A percentile compares a stretch with the other conserved stretches of the same genome.
Evolutionary conservation across 2,888 invertebrate species (phyloP).

Genomic region (Cosmia pyralina): DNA sequence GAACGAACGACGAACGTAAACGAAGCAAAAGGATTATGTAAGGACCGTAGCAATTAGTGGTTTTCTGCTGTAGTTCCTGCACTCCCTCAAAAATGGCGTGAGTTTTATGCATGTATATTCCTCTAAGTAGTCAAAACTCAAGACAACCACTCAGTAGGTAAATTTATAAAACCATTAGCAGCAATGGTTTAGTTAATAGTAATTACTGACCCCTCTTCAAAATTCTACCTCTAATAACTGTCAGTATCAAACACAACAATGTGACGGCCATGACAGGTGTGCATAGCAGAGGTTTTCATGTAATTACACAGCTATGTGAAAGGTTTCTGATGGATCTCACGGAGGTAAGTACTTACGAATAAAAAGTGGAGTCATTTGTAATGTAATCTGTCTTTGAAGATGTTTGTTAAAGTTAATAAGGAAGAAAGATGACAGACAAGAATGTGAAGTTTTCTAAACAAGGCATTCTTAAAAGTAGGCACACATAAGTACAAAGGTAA

Average conservation of each 20-base stretch:
- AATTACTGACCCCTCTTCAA: constrained; percentile 9
- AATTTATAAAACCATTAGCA: too few species aligned
- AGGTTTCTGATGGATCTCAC: constrained; percentile 40
- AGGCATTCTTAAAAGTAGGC: background rate
- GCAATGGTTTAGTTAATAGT: background rate
- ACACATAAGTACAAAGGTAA: background rate
- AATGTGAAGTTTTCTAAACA: constrained; percentile 4
- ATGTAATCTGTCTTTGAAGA: constrained; percentile 30
- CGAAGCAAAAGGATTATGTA: too few species aligned
- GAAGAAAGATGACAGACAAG: constrained; percentile 15
- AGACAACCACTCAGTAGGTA: too few species aligned
- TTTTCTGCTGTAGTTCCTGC: too few species aligned
- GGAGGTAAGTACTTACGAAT: constrained; percentile 18
- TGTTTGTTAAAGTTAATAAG: constrained; percentile 28
- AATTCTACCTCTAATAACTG: background rate
- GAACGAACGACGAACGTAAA: too few species aligned
- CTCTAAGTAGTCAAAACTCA: too few species aligned
- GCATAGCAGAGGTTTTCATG: constrained; percentile 25
- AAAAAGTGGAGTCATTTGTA: constrained; percentile 42
- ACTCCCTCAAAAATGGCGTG: too few species aligned
- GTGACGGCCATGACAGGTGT: constrained; percentile 34
- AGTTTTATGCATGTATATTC: too few species aligned
- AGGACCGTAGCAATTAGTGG: too few species aligned
- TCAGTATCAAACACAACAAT: constrained; percentile 24
- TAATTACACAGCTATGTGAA: constrained; percentile 54